Evolutionary conservation across 2,797 vertebrate species (phyloP), one percentile per base, ranked within the genome.

Genomic region (Mormyrops attenuatus): DNA sequence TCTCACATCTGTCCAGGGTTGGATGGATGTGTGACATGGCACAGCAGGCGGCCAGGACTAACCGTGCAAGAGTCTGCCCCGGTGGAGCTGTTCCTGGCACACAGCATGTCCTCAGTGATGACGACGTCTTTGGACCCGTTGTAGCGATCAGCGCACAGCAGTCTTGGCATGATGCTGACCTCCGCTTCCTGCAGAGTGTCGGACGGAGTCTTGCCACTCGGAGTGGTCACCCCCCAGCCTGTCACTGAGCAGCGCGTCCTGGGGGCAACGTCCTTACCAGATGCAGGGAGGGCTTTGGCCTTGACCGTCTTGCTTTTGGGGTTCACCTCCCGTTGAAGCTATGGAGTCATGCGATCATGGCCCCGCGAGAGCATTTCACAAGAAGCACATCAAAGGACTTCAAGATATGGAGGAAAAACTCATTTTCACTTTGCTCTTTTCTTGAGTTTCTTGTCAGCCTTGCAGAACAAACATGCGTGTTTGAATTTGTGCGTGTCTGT

Each of bases 41-140:
- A 53, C 52, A 88, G 9, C 52, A 2, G 2, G 22, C 41, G 22
- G 20, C 34, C 80, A 30, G 44, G 11, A 89, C 91, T 89, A 90
- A 93, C 93, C 57, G 0, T 13, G 73, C 93, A 94, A 73, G 92
- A 52, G 88, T 92, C 92, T 53, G 53, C 92, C 1, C 87, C 80
- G 34, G 5, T 22, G 22, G 89, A 20, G 47, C 88, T 91, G 90
- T 91, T 90, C 53, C 91, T 90, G 63, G 93, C 92, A 84, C 93
- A 94, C 85, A 93, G 87, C 93, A 94, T 92, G 41, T 93, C 91
- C 9, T 89, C 22, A 0, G 92, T 92, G 88, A 94, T 92, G 20
- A 9, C 20, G 63, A 85, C 90, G 0, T 90, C 89, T 0, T 2
- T 77, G 69, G 69, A 77, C 5, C 6, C 22, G 2, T 91, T 89